phyloP scores from a whole-genome alignment of 2,888 invertebrate species.

The Herminia tarsipennalis region DNA sequence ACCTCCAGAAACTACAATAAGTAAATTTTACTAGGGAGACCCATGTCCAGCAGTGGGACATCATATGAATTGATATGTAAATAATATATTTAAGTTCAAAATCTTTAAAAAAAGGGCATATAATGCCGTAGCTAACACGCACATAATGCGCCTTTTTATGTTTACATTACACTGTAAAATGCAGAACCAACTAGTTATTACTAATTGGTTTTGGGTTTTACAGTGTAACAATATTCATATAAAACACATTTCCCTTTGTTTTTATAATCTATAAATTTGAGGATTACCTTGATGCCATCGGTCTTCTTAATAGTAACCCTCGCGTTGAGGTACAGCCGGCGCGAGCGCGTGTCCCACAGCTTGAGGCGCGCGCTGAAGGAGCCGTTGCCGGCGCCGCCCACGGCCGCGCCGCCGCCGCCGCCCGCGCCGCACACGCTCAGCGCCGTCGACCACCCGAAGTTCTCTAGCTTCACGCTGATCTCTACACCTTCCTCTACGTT shows the following conservation, averaged over 20 bases:
- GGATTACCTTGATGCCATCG: constrained; percentile 81
- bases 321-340: constrained; percentile 91
- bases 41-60: too few species aligned
- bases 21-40: too few species aligned
- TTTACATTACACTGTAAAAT: too few species aligned
- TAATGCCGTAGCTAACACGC: too few species aligned
- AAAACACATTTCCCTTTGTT: background rate
- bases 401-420: constrained; percentile 58
- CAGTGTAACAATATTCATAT: too few species aligned
- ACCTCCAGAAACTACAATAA: too few species aligned
- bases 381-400: constrained; percentile 51
- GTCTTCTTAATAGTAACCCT: constrained; percentile 76
- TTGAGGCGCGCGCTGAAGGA: constrained; percentile 89
- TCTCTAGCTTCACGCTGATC: constrained; percentile 92
- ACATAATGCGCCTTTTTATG: too few species aligned
- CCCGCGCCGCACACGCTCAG: constrained; percentile 82
- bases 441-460: constrained; percentile 90
- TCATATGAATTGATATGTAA: too few species aligned
- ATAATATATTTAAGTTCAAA: too few species aligned
- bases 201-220: too few species aligned
- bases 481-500: constrained; percentile 90
- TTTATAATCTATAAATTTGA: background rate
- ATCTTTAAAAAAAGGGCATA: too few species aligned
- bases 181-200: too few species aligned
- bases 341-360: constrained; percentile 89